A percentile compares a stretch with the other conserved stretches of the same genome.
Evolutionary conservation across 37 sponge, comb jelly and placozoan genomes (phyloP).

Genomic region (Axinella damicornis): DNA sequence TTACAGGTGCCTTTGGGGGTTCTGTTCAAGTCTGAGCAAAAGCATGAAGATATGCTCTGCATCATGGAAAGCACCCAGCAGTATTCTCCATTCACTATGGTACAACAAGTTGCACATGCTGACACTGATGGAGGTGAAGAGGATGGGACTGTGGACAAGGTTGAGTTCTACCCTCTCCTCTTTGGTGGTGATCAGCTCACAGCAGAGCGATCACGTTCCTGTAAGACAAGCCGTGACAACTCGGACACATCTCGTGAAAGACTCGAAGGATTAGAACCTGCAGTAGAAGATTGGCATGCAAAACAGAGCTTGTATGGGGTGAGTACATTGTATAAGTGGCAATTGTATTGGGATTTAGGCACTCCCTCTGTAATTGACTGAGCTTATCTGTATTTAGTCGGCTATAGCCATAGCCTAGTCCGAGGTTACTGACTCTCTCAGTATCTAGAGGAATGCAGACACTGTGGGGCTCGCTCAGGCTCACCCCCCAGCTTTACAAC

Average conservation of each 20-base stretch:
- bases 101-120: too few species aligned
- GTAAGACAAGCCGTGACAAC: background rate
- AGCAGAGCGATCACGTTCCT: background rate
- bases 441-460: too few species aligned
- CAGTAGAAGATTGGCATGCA: constrained; percentile 25
- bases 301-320: background rate
- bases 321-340: too few species aligned
- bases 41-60: background rate
- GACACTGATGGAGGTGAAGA: background rate
- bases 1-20: constrained; percentile 5
- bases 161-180: background rate
- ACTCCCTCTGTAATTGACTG: too few species aligned
- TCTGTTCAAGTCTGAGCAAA: background rate
- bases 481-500: too few species aligned
- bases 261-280: constrained; percentile 28
- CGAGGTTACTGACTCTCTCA: too few species aligned
- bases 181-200: constrained; percentile 29
- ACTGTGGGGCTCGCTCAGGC: too few species aligned
- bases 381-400: too few species aligned
- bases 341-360: too few species aligned
- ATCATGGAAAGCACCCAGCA: background rate
- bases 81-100: background rate
- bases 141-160: background rate
- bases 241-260: background rate
- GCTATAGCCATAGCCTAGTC: too few species aligned